These are phyloP conservation scores for Drosophila tripunctata DNA, from an alignment of 2,888 invertebrate species.

Conservation along the genomic window DNA sequence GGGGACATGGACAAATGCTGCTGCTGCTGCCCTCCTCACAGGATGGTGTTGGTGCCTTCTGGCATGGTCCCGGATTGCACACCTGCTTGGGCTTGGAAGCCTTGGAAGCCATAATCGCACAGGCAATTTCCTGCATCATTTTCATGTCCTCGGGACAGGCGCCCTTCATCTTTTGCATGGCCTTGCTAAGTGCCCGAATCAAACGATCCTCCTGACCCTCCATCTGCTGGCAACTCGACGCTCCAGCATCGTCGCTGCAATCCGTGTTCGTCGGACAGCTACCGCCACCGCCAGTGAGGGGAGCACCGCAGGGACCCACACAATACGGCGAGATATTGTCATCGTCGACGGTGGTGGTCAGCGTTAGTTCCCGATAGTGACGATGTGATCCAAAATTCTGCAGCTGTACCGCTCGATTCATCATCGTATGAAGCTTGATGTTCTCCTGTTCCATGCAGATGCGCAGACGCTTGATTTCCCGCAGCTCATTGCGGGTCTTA, in stretches of 20 bases:
- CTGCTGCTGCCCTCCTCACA: constrained; percentile 49
- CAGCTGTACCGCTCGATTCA: constrained; percentile 74
- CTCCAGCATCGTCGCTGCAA: constrained; percentile 48
- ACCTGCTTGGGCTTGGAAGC: constrained; percentile 29
- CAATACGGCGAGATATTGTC: constrained; percentile 72
- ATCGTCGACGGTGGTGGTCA: constrained; percentile 82
- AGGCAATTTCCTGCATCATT: constrained; percentile 71
- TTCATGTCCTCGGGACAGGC: constrained; percentile 77
- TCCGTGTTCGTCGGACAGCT: constrained; percentile 42
- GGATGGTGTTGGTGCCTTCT: constrained; percentile 15
- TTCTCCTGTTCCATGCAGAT: constrained; percentile 82
- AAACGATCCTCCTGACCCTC: constrained; percentile 64
- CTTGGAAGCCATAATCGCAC: constrained; percentile 62
- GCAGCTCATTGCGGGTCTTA: constrained; percentile 73
- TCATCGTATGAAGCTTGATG: constrained; percentile 77
- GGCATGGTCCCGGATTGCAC: constrained; percentile 50
- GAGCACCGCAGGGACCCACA: constrained; percentile 25
- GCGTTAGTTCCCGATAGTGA: constrained; percentile 73
- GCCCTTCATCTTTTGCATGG: constrained; percentile 78
- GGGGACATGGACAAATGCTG: constrained; percentile 22
- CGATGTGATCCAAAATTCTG: constrained; percentile 81
- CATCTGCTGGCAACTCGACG: constrained; percentile 35
- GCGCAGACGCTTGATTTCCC: constrained; percentile 75
- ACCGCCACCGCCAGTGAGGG: constrained; percentile 6
- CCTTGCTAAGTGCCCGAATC: constrained; percentile 59